Percentiles rank a stretch among this genome's conserved stretches.
phyloP scores from a whole-genome alignment of 2,888 invertebrate species.

The Heteropelma amictum region DNA sequence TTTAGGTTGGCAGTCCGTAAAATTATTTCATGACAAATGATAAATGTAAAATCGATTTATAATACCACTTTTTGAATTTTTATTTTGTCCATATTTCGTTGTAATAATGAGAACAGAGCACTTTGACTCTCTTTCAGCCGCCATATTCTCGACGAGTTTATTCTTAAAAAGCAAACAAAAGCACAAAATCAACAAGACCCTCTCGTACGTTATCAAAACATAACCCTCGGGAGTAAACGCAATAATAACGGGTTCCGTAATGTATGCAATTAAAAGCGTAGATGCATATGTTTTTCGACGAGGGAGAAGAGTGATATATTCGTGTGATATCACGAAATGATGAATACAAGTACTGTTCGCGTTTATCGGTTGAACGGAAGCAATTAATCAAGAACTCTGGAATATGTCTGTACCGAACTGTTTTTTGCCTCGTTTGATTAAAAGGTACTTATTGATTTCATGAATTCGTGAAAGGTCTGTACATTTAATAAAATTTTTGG shows the following conservation, averaged over 20 bases:
- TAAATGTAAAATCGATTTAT: too few species aligned
- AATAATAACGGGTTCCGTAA: constrained; percentile 7
- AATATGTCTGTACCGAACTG: background rate
- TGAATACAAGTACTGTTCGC: constrained; percentile 1
- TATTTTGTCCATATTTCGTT: constrained; percentile 1
- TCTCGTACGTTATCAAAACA: constrained; percentile 14
- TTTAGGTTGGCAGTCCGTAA: too few species aligned
- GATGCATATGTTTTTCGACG: background rate
- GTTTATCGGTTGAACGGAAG: constrained; percentile 26
- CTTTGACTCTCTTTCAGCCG: background rate
- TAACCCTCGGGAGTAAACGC: constrained; percentile 5
- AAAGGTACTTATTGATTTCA: constrained; percentile 37
- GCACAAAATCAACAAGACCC: constrained; percentile 29
- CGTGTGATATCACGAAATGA: background rate
- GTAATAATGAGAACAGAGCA: background rate
- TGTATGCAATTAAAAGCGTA: constrained; percentile 18
- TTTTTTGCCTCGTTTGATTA: constrained; percentile 27
- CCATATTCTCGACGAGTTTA: background rate
- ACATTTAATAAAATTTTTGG: background rate
- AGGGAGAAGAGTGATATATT: background rate
- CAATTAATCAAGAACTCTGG: constrained; percentile 44
- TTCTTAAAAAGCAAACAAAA: constrained; percentile 28
- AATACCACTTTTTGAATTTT: too few species aligned
- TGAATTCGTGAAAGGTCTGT: background rate
- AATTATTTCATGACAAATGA: too few species aligned